Base-by-base conservation (phyloP, 2,113 vertebrate genomes). In the Thamnaconus septentrionalis region DNA sequence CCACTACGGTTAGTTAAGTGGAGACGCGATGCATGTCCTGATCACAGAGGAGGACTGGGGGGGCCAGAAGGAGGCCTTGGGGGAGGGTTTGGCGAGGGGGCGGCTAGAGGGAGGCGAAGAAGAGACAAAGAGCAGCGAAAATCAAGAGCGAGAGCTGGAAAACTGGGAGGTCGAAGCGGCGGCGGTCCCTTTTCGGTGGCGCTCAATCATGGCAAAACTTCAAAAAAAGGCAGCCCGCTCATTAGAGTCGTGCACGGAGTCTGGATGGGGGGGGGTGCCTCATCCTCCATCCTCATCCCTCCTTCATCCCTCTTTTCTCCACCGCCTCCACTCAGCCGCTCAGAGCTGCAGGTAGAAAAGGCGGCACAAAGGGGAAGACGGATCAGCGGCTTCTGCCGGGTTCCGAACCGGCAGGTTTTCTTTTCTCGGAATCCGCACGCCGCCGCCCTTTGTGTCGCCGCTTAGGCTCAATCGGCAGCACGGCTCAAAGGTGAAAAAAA, bases 191-290 rank as follows among this genome's bases (percentile, higher is more conserved):
- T 79, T 61, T 81, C 5, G 72, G 56, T 49, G 60, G 71, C 63
- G 68, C 75, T 85, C 85, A 78, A 79, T 81, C 78, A 75, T 69
- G 64, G 73, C 8, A 18, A 46, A 63, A 85, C 84, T 87, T 89
- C 86, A 91, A 87, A 87, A 31, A 31, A 31, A 31, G 18, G 18
- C 18, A 1, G 79, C 59, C 71, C 71, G 64, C 82, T 84, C 78
- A 86, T 83, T 83, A 86, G 84, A 86, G 87, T 72, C 55, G 66
- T 57, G 73, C 76, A 74, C 59, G 68, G 77, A 88, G 79, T 31
- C 18, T 31, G 18, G 18, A 31, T 31, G 18, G 81, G 40, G 44
- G 47, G 56, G 49, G 57, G 56, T 65, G 67, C 8, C 58, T 10
- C 39, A 39, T 31, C n/a, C 41, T 45, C 54, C 58, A 31, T 63